Evolutionary conservation across 2,888 invertebrate genomes (phyloP).

Genomic region (Phengaris arion): DNA sequence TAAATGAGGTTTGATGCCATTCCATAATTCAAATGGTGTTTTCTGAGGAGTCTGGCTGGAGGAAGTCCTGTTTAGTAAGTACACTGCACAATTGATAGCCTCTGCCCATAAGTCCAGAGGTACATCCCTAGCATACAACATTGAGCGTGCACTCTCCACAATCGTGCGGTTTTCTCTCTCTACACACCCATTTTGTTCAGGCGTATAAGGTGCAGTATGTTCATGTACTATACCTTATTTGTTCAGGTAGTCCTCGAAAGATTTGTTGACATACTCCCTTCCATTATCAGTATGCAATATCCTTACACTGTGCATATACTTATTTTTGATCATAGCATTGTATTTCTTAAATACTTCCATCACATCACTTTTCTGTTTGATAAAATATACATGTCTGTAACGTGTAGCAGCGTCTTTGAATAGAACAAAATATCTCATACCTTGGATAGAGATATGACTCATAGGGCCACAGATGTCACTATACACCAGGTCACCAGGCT

Average conservation of each 20-base stretch:
- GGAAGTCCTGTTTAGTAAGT: conserved; percentile 45
- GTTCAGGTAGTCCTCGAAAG: not conserved
- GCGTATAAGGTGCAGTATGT: not conserved
- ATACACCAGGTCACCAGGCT: conserved; percentile 37
- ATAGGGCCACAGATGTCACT: conserved; percentile 39
- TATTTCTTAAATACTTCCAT: conserved; percentile 38
- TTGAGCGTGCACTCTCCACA: conserved; percentile 31
- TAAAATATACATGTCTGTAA: conserved; percentile 39
- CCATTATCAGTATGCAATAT: not conserved
- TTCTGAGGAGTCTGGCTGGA: conserved; percentile 36
- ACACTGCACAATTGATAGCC: conserved; percentile 46
- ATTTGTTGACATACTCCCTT: not conserved
- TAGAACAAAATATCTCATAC: conserved; percentile 37
- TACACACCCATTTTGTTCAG: conserved; percentile 4
- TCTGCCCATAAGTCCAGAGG: conserved; percentile 43
- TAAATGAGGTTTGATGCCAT: conserved; percentile 34
- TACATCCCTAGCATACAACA: conserved; percentile 42
- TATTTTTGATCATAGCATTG: conserved; percentile 37
- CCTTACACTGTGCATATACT: not conserved
- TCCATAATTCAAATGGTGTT: conserved; percentile 43
- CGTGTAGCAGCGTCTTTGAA: conserved; percentile 41
- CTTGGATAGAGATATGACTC: conserved; percentile 10
- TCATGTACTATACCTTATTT: not conserved
- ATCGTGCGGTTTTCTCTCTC: conserved; percentile 25
- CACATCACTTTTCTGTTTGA: conserved; percentile 39